Evolutionary conservation across 2,113 vertebrate species (phyloP).

Genomic region (Dicrurus megarhynchus): DNA sequence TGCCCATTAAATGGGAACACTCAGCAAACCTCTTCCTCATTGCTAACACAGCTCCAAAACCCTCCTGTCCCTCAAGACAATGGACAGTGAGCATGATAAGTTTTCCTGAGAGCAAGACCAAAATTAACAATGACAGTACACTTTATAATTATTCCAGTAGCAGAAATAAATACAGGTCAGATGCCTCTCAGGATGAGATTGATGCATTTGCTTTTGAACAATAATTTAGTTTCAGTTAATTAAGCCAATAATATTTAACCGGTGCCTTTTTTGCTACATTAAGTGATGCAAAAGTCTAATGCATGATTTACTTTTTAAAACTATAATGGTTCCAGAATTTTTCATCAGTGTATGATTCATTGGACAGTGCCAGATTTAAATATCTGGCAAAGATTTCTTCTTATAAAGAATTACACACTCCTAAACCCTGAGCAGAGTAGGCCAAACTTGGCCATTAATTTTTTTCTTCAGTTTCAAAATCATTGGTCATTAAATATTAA

Average conservation of each 20-base stretch:
- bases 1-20: neutral
- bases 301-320: neutral
- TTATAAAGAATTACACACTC: neutral
- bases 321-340: neutral
- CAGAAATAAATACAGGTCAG: constrained; percentile 15
- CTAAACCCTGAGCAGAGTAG: neutral
- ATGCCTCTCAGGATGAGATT: neutral
- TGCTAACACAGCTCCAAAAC: neutral
- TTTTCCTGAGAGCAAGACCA: neutral
- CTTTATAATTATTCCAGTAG: neutral
- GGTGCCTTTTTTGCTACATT: neutral
- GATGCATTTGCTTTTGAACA: neutral
- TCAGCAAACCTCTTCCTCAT: neutral
- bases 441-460: neutral
- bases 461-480: neutral
- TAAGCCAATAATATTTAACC: constrained; percentile 17
- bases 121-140: neutral
- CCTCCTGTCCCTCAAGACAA: neutral
- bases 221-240: neutral
- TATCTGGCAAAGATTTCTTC: neutral
- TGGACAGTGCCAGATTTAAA: neutral
- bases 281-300: neutral
- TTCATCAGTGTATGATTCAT: constrained; percentile 27
- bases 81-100: neutral
- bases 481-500: constrained; percentile 2